Percentiles rank a stretch among this genome's conserved stretches.
Evolutionary conservation across 2,113 vertebrate species (phyloP).

Genomic region (Carollia perspicillata): DNA sequence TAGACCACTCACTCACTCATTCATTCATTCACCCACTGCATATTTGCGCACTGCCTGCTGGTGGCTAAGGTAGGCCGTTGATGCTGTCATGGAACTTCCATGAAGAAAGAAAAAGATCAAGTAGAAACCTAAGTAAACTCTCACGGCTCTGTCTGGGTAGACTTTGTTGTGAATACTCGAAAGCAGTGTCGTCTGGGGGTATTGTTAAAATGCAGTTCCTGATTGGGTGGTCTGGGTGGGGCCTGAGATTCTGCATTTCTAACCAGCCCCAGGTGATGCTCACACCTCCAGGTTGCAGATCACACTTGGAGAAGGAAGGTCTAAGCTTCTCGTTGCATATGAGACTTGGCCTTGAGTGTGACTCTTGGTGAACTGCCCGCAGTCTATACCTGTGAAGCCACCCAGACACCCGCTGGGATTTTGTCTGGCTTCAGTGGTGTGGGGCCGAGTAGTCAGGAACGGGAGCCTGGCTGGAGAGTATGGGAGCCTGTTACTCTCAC

Average conservation of each 20-base stretch:
- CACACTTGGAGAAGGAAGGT: not conserved
- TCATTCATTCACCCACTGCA: not conserved
- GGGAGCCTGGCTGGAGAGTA: not conserved
- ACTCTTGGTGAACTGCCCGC: not conserved
- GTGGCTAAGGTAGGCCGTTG: not conserved
- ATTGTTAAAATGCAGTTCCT: not conserved
- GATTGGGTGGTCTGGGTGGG: not conserved
- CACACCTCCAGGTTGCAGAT: not conserved
- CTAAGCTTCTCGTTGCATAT: not conserved
- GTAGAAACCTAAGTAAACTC: not conserved
- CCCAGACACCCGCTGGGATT: not conserved
- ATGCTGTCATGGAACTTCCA: not conserved
- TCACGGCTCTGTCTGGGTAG: not conserved
- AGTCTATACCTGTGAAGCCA: not conserved
- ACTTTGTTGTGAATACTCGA: not conserved
- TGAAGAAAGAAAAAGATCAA: not conserved
- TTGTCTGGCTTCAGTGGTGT: not conserved
- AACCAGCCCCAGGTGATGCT: too few relatives aligned
- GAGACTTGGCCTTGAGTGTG: not conserved
- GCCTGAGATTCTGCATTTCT: not conserved
- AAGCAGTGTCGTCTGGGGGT: not conserved
- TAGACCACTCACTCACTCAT: not conserved
- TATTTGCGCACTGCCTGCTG: not conserved
- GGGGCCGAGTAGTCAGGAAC: not conserved
- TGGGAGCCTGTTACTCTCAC: not conserved